Base-by-base conservation (phyloP, 2,797 vertebrate species). In the Brotula barbata region DNA sequence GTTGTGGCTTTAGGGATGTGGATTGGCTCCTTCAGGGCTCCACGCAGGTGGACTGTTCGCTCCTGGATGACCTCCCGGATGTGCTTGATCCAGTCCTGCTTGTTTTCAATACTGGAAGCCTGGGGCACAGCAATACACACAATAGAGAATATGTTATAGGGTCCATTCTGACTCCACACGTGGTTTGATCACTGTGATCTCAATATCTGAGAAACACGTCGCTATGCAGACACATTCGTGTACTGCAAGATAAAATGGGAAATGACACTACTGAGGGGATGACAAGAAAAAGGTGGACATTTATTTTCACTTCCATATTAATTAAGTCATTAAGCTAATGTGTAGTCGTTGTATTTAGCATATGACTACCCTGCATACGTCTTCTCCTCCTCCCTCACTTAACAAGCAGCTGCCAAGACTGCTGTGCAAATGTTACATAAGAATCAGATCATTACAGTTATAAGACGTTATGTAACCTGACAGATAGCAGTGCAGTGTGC, bases 71-170 rank as follows among this genome's bases (percentile, higher is more conserved):
- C 97, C 78, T 99, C 97, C n/a, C 97, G 91, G 72, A 99, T 97
- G 86, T 98, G 97, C 82, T 99, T 99, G 86, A 99, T 99, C 97
- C 97, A 99, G 86, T 99, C 97, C 89, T 99, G 97, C 84, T 99
- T 99, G 89, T 99, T 99, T 77, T 99, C 97, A 57, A 99, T 95
- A 78, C 95, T 98, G 59, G 96, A 99, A 15, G 95, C 96, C 97
- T 99, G 86, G 11, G 11, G 23, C 23, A 15, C 28, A 17, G 64
- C 3, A 56, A 21, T 12, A 51, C 33, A n/a, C 17, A 37, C 17
- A 36, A 28, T 28, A 28, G 25, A 28, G 4, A 28, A 8, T 4
- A 28, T n/a, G n/a, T 58, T 65, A 41, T 39, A 44, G 19, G 7
- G 13, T n/a, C 50, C 21, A 16, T 21, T 50, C 33, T 64, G 33